These are phyloP conservation scores for Slavum lentiscoides DNA, from an alignment of 2,888 invertebrate genomes.

Conservation along the genomic window DNA sequence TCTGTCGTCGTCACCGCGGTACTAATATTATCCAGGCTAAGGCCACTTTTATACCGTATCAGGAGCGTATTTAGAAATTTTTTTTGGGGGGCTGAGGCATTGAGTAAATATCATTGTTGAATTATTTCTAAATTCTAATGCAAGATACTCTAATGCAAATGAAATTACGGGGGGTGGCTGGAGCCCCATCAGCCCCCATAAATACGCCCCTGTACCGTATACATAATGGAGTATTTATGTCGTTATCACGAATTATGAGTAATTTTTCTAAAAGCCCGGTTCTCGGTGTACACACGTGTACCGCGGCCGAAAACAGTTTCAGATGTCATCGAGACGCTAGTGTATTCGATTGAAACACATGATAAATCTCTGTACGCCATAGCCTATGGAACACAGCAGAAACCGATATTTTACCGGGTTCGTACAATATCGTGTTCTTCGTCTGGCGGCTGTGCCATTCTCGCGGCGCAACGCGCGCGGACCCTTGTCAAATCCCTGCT, in stretches of 20 bases:
- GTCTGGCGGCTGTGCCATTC: neutral
- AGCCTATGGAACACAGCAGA: constrained; percentile 17
- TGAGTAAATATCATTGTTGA: too few species aligned
- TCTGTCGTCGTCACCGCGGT: too few species aligned
- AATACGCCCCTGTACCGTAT: too few species aligned
- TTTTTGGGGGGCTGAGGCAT: too few species aligned
- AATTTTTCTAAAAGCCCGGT: constrained; percentile 29
- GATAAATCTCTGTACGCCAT: constrained; percentile 39
- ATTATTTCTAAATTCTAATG: too few species aligned
- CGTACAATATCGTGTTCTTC: too few species aligned
- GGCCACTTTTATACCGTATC: constrained; percentile 17
- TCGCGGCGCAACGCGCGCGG: neutral
- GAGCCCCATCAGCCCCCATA: too few species aligned
- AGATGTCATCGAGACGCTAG: neutral
- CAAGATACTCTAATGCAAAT: too few species aligned
- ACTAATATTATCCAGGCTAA: constrained; percentile 28
- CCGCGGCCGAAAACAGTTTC: constrained; percentile 35
- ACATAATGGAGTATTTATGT: constrained; percentile 10
- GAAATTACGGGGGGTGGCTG: too few species aligned
- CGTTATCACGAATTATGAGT: constrained; percentile 44
- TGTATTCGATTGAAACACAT: constrained; percentile 34
- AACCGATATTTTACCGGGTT: constrained; percentile 43
- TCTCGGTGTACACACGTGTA: neutral
- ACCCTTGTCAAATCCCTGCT: constrained; percentile 34
- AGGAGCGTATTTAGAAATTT: too few species aligned